Conservation (phyloP, 2,888 invertebrate genomes). For the Acleris emargana region DNA sequence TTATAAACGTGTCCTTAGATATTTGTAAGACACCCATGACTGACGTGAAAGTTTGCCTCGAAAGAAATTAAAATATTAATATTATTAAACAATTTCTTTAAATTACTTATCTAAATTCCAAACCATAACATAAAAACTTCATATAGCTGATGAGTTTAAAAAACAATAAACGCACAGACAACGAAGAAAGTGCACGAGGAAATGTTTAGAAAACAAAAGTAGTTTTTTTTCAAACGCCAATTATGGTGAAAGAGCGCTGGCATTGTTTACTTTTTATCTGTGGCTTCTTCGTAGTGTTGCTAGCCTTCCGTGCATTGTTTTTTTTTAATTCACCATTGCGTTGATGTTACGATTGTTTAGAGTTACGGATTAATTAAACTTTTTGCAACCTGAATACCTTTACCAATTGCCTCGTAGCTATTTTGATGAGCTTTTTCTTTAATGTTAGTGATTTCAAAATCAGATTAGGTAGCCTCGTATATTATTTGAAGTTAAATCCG, state of each 20-base stretch:
- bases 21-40: too few relatives aligned
- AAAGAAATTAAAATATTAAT: too few relatives aligned
- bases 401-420: background rate
- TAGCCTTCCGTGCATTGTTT: constrained; percentile 73
- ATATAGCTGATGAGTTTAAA: background rate
- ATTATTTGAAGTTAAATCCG: too few relatives aligned
- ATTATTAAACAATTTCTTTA: too few relatives aligned
- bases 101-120: background rate
- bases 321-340: constrained; percentile 37
- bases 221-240: constrained; percentile 57
- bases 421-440: constrained; percentile 17
- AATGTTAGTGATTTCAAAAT: background rate
- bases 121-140: background rate
- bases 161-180: constrained; percentile 36
- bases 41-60: too few relatives aligned
- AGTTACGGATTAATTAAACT: constrained; percentile 24
- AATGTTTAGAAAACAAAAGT: constrained; percentile 77
- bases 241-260: constrained; percentile 71
- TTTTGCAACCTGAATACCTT: constrained; percentile 16
- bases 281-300: constrained; percentile 47
- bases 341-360: constrained; percentile 34
- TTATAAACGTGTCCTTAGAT: too few relatives aligned
- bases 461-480: background rate
- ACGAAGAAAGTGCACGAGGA: constrained; percentile 64
- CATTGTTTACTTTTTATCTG: constrained; percentile 65